Evolutionary conservation across 2,113 vertebrate genomes (phyloP).

Genomic region (Atrichornis clamosus): DNA sequence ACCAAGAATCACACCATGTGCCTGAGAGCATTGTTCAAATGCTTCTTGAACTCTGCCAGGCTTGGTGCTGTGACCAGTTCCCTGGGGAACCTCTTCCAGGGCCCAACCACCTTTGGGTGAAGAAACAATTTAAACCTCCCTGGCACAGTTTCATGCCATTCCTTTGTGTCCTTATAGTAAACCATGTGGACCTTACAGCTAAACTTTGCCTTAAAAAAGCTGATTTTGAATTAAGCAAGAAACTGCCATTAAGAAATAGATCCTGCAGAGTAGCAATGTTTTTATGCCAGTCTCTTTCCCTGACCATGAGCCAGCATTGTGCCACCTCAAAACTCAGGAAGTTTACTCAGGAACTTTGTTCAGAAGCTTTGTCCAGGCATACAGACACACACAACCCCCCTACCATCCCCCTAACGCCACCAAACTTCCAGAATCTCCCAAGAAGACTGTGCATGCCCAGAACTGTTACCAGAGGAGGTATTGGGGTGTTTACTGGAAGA

Average conservation of each 20-base stretch:
- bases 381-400: fast-evolving
- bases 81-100: neutral
- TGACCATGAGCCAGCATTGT: neutral
- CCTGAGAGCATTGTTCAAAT: neutral
- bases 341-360: neutral
- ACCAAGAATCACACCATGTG: neutral
- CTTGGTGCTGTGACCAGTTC: neutral
- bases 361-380: neutral
- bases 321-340: neutral
- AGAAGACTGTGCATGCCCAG: neutral
- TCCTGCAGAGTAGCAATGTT: neutral
- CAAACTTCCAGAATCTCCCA: neutral
- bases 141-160: neutral
- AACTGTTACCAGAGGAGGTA: neutral
- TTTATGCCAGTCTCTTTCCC: neutral
- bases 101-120: neutral
- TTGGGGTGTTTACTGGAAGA: too few relatives aligned
- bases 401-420: fast-evolving
- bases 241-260: neutral
- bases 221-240: neutral
- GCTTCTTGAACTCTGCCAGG: neutral
- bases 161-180: neutral
- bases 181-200: neutral
- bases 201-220: neutral
- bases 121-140: neutral